Conservation (phyloP, 1,140 invertebrate species). For the Phenacoccus solenopsis region DNA sequence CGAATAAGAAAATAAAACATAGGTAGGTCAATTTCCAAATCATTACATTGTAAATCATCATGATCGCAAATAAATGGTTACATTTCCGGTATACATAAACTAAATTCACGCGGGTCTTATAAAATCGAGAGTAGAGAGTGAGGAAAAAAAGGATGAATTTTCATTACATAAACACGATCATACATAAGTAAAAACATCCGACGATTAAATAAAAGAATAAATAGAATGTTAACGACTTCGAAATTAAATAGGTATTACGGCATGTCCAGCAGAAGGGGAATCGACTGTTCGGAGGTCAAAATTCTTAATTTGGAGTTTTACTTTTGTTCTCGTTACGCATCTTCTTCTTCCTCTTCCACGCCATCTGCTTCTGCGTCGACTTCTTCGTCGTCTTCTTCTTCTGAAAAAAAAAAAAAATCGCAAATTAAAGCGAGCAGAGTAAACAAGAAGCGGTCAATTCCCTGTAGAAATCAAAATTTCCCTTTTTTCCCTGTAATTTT, state of each 20-base stretch:
- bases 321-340: neutral
- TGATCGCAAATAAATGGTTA: neutral
- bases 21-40: neutral
- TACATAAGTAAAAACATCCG: neutral
- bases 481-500: no score
- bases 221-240: neutral
- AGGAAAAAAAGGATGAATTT: neutral
- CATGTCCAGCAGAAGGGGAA: constrained; percentile 6
- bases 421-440: no score
- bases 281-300: constrained; percentile 14
- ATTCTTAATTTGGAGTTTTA: neutral
- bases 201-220: neutral
- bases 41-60: neutral
- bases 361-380: constrained; percentile 6
- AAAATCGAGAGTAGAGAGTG: neutral
- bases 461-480: no score
- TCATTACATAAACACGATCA: neutral
- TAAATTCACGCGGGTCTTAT: neutral
- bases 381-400: neutral
- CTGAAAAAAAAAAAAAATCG: neutral
- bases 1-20: no score
- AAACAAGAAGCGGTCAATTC: no score
- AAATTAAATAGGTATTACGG: neutral
- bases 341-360: constrained; percentile 4
- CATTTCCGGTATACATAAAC: neutral